These are phyloP conservation scores for Musca vetustissima DNA, from an alignment of 1,140 invertebrate genomes.

Conservation along the genomic window DNA sequence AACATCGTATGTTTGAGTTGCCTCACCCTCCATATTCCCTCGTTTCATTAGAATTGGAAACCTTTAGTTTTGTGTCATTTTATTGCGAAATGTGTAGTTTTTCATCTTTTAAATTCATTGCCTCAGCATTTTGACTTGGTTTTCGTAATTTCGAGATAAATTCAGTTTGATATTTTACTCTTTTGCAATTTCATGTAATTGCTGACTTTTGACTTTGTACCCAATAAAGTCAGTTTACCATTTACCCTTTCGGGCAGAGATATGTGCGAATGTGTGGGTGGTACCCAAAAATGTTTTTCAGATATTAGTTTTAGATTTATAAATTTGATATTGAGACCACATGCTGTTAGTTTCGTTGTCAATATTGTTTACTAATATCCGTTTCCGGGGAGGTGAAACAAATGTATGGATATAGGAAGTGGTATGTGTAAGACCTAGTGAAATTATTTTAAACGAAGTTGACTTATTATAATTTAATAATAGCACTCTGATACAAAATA, in stretches of 20 bases:
- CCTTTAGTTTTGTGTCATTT: not conserved
- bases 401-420: too few relatives aligned
- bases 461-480: too few relatives aligned
- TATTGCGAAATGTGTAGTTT: not conserved
- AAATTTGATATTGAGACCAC: slow-evolving; percentile 23
- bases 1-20: too few relatives aligned
- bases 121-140: slow-evolving; percentile 13
- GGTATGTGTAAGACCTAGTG: too few relatives aligned
- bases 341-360: slow-evolving; percentile 18
- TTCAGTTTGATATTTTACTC: not conserved
- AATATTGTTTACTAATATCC: slow-evolving; percentile 3
- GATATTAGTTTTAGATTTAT: slow-evolving; percentile 17
- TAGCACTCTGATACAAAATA: too few relatives aligned
- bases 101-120: not conserved
- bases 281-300: not conserved
- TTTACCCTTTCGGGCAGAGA: not conserved
- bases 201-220: slow-evolving; percentile 23
- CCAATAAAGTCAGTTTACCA: not conserved
- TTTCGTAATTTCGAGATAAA: not conserved
- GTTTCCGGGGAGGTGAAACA: not conserved
- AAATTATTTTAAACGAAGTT: too few relatives aligned
- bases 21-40: not conserved
- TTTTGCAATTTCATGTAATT: slow-evolving; percentile 17
- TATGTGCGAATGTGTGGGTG: not conserved
- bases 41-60: not conserved